Evolutionary conservation across 2,113 vertebrate genomes (phyloP), one percentile per base, ranked within the genome.

Genomic region (Lathamus discolor): DNA sequence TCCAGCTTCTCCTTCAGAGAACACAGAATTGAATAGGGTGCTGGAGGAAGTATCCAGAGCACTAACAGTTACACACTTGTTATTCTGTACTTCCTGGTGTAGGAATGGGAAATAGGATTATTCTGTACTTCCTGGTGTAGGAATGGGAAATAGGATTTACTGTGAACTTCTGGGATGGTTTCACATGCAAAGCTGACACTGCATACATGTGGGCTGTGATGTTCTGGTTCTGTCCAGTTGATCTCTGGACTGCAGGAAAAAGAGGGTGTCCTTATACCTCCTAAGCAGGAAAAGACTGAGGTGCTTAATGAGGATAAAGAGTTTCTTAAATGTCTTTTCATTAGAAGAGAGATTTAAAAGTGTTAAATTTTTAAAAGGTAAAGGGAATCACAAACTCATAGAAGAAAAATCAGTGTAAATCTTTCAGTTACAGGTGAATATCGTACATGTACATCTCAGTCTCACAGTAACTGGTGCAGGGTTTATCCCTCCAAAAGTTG

Each of bases 391-490:
- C 18, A 39, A 67, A 48, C 39, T 81, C 48, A 37, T 20, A 9
- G 54, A 23, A 63, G 37, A 51, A 90, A 93, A 92, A 84, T n/a
- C 23, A 64, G 7, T 37, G 23, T 37, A 10, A 59, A 27, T 61
- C 83, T 54, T 44, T 51, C 25, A 78, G 0, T 62, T 63, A n/a
- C 17, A 37, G 2, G 1, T 61, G 31, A 93, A n/a, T 35, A 81
- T 39, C 39, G 23, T 19, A 51, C 4, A 31, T 5, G 6, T 14
- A 14, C 14, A 14, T 64, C 75, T 57, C 14, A 6, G 1, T 51
- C 51, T 76, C 0, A 0, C 10, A 52, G 24, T 54, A 49, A 16
- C 16, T 61, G 31, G 2, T 1, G 0, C 0, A 1, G 15, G 31
- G 22, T 54, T 44, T 67, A 12, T 22, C 9, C 24, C 33, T 75